Evolutionary conservation across 1,140 invertebrate species (phyloP).

Genomic region (Papilio dardanus): DNA sequence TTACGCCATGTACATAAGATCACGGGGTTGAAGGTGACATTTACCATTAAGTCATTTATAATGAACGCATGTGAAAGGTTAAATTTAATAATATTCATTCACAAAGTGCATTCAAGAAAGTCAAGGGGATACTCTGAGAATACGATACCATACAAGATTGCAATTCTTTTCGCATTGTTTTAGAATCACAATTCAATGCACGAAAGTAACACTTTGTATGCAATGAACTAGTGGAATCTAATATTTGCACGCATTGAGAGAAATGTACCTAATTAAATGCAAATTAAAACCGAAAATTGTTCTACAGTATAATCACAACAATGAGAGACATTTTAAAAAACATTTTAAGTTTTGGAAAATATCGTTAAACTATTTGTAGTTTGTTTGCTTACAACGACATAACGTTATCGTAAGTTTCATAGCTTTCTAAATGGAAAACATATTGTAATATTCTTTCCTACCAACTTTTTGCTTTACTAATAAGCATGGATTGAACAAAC

Average conservation of each 20-base stretch:
- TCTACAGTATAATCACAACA: not conserved
- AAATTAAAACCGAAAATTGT: slow-evolving; percentile 13
- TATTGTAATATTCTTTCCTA: no score
- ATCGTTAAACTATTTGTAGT: not conserved
- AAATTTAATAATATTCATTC: slow-evolving; percentile 12
- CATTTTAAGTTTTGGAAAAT: not conserved
- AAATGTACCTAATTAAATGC: not conserved
- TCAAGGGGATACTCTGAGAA: slow-evolving; percentile 20
- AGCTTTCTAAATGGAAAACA: not conserved
- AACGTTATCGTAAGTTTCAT: not conserved
- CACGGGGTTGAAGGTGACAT: not conserved
- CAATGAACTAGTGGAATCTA: slow-evolving; percentile 2
- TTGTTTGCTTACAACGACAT: not conserved
- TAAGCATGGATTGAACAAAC: not conserved
- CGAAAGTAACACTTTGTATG: not conserved
- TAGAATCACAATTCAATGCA: not conserved
- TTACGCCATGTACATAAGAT: not conserved
- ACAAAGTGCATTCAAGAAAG: slow-evolving; percentile 13
- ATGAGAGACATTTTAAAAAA: not conserved
- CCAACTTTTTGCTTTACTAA: no score
- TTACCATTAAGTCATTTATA: not conserved
- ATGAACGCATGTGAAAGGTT: slow-evolving; percentile 11
- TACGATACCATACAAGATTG: not conserved
- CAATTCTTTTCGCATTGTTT: not conserved
- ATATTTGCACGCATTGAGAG: not conserved